Percentiles rank a stretch among this genome's conserved stretches.
phyloP scores from a whole-genome alignment of 2,797 vertebrate species.

The Coregonus sp. region DNA sequence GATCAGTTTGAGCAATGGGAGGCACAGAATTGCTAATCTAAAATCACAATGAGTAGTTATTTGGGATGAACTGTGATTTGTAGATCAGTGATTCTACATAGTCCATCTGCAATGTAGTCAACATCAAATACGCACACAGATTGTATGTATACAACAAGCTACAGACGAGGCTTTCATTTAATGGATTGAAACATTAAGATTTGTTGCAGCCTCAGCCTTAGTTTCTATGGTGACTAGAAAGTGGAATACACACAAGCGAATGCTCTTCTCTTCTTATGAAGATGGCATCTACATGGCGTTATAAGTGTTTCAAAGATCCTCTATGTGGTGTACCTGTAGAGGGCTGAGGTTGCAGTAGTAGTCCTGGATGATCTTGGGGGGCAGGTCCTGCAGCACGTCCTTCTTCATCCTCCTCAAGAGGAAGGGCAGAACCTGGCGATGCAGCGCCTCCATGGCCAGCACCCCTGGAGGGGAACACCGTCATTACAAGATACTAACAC shows the following conservation, averaged over 20 bases:
- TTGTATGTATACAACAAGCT: too few species aligned
- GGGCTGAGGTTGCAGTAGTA: slow-evolving; percentile 97
- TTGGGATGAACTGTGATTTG: too few species aligned
- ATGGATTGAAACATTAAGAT: not conserved
- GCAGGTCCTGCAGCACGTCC: slow-evolving; percentile 97
- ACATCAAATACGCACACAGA: too few species aligned
- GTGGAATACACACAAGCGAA: not conserved
- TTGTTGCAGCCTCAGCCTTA: not conserved
- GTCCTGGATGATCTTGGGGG: slow-evolving; percentile 99
- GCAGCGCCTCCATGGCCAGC: slow-evolving; percentile 96
- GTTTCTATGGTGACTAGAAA: not conserved
- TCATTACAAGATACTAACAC: too few species aligned
- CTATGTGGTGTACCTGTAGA: slow-evolving; percentile 82
- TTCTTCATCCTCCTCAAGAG: slow-evolving; percentile 98
- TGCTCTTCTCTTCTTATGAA: not conserved
- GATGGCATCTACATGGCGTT: not conserved
- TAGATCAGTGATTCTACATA: too few species aligned
- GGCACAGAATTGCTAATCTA: too few species aligned
- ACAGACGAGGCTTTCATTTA: too few species aligned
- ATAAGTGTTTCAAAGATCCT: not conserved
- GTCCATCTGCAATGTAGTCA: too few species aligned
- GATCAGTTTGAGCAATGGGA: too few species aligned
- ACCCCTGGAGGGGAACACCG: slow-evolving; percentile 77
- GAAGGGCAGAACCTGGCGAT: slow-evolving; percentile 96
- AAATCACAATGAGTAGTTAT: too few species aligned